Percentiles rank a stretch among this genome's conserved stretches.
These are phyloP conservation scores for Rhopalosiphum nymphaeae DNA, from an alignment of 2,888 invertebrate genomes.

Conservation along the genomic window DNA sequence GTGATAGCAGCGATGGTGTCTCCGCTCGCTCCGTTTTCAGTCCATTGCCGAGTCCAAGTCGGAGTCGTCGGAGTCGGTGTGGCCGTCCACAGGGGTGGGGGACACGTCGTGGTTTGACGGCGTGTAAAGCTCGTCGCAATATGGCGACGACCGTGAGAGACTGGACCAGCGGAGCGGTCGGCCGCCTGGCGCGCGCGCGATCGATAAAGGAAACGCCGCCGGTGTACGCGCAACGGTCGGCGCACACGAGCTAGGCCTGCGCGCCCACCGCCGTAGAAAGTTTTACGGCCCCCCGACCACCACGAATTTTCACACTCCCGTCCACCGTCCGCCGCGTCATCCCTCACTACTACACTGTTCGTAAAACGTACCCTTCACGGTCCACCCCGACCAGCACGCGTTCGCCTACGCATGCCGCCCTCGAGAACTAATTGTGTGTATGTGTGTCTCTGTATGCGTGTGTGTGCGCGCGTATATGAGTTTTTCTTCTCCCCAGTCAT, in stretches of 20 bases:
- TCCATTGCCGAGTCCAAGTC: not conserved
- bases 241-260: conserved; percentile 36
- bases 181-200: conserved; percentile 59
- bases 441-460: not conserved
- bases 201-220: conserved; percentile 57
- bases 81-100: not conserved
- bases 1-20: not conserved
- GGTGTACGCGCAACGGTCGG: conserved; percentile 51
- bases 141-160: conserved; percentile 58
- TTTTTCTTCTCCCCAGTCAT: not conserved
- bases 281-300: not conserved
- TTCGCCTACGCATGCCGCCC: not conserved
- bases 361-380: not conserved
- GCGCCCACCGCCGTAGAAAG: conserved; percentile 34
- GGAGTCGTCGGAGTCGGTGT: not conserved
- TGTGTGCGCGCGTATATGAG: not conserved
- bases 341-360: not conserved
- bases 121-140: conserved; percentile 62
- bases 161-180: conserved; percentile 54
- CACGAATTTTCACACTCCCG: not conserved
- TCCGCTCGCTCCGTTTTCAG: not conserved
- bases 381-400: not conserved
- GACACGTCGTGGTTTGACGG: conserved; percentile 40
- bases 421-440: too few relatives aligned
- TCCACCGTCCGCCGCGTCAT: not conserved